phyloP scores from a whole-genome alignment of 2,888 invertebrate genomes.

The Orthosia gracilis region DNA sequence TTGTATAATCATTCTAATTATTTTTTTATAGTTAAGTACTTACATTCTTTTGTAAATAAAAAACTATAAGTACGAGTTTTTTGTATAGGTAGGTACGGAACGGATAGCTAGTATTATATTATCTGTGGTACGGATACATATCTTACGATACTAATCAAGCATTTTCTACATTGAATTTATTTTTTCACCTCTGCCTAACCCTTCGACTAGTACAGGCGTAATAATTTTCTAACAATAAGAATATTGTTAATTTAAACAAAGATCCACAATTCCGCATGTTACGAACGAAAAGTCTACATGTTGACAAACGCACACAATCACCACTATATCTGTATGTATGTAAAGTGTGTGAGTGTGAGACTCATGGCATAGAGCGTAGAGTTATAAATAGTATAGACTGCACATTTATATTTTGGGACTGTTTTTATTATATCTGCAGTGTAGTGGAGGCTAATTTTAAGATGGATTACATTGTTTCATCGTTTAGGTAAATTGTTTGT shows the following conservation, averaged over 20 bases:
- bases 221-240: no score
- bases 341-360: conserved; percentile 20
- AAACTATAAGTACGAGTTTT: no score
- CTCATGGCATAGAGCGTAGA: conserved; percentile 44
- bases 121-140: no score
- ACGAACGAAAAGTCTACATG: conserved; percentile 31
- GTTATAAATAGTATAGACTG: conserved; percentile 49
- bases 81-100: no score
- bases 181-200: no score
- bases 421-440: conserved; percentile 8
- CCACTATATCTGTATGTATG: background rate
- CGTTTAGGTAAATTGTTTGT: no score
- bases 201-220: no score
- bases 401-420: conserved; percentile 29
- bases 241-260: background rate
- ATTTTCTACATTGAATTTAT: background rate
- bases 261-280: conserved; percentile 34
- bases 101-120: no score
- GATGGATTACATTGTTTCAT: background rate
- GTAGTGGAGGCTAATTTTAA: conserved; percentile 2
- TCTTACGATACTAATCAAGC: no score
- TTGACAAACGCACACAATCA: conserved; percentile 47
- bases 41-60: no score
- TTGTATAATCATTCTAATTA: no score
- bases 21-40: no score